Conservation (phyloP, 1,140 invertebrate genomes). For the Himalopsyche phryganea region DNA sequence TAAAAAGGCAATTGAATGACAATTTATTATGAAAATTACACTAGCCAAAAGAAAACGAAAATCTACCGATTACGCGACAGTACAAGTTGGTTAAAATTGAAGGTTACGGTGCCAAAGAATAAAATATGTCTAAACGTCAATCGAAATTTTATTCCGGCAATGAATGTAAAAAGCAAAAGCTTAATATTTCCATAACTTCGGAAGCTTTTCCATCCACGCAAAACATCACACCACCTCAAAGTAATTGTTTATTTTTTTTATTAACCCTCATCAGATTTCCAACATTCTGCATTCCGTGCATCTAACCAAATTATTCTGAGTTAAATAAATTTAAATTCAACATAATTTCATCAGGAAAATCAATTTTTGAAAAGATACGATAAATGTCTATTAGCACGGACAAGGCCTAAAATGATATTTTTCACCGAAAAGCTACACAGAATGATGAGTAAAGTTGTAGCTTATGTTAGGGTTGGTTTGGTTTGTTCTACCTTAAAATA, state of each 20-base stretch:
- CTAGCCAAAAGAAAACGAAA: too few species aligned
- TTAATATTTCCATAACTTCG: background rate
- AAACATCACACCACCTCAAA: background rate
- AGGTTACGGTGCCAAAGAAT: background rate
- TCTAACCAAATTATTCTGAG: background rate
- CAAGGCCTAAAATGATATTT: too few species aligned
- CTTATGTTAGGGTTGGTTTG: too few species aligned
- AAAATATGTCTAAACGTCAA: conserved; percentile 18
- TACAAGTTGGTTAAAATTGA: too few species aligned
- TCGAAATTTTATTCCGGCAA: background rate
- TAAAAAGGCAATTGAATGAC: too few species aligned
- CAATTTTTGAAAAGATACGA: background rate
- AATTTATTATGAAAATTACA: too few species aligned
- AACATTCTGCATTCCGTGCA: background rate
- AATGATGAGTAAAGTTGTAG: too few species aligned
- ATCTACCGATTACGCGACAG: too few species aligned
- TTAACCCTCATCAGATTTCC: background rate
- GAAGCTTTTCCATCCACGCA: conserved; percentile 12
- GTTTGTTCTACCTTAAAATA: too few species aligned
- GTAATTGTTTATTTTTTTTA: background rate
- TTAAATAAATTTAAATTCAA: background rate
- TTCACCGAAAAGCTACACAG: too few species aligned
- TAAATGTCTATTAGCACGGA: background rate
- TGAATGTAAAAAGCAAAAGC: conserved; percentile 11
- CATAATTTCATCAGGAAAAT: background rate